Base-by-base conservation (phyloP, 2,888 invertebrate genomes). In the Quadroppia sp. region DNA sequence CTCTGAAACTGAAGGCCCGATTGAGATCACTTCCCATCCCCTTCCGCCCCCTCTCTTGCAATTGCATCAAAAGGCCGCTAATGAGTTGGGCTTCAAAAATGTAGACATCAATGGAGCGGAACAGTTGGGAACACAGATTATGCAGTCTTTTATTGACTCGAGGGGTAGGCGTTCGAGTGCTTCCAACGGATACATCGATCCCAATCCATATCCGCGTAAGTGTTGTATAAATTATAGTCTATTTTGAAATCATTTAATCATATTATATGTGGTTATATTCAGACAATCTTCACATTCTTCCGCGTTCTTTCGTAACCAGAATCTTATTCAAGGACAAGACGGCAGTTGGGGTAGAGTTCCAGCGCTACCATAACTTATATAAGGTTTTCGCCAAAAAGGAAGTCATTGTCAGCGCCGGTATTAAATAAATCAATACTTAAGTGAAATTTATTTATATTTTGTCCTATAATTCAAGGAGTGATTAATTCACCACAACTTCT, bases 401-500 rank as follows among this genome's bases (percentile, higher is more conserved):
- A 23, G 36, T 64, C 36, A 64, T 64, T 11, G 11, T 64, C 6
- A 20, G 36, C 15, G 61, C 20, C 1, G 61, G 61, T 64, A 64
- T 32, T 15, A 2, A 2, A n/a, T 4, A 17, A 32, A n/a, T 36
- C 20, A 59, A 1, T 28, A 64, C 36, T 20, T 48, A 6, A 48
- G 48, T 48, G 15, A 9, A 9, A 48, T 48, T 48, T 6, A 48
- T 15, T 9, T 15, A 4, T 3, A 48, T 48, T 9, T 48, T 9
- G 36, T 9, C 1, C 1, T 7, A 25, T 53, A 23, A n/a, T n/a
- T n/a, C n/a, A 4, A 59, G 61, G 61, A 36, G 11, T 28, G 0
- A 64, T 64, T 17, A 64, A 64, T 36, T 17, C 61, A 32, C 61
- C 61, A 23, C 61, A 64, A 36, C 23, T 64, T 1, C 36, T 64